Evolutionary conservation across 1,140 invertebrate species (phyloP).

Genomic region (Potamilus streckersoni): DNA sequence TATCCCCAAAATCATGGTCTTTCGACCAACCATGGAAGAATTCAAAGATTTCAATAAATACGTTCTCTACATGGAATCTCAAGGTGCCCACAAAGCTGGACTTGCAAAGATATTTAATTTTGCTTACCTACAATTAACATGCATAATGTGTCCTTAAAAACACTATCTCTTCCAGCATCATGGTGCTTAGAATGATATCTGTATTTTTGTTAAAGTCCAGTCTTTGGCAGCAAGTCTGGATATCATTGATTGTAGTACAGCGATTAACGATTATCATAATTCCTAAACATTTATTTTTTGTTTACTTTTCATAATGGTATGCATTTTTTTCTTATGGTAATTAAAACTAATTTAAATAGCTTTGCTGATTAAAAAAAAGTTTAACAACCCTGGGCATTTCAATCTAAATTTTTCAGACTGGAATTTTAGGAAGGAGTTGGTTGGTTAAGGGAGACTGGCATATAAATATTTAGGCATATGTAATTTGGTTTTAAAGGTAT

Average conservation of each 20-base stretch:
- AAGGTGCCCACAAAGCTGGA: slow-evolving; percentile 93
- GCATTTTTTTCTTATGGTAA: no score
- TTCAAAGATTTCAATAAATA: slow-evolving; percentile 94
- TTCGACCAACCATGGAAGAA: slow-evolving; percentile 94
- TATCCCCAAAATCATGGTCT: slow-evolving; percentile 85
- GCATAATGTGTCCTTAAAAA: neutral
- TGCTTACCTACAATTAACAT: neutral
- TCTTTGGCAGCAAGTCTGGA: neutral
- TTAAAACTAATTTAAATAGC: no score
- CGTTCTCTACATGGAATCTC: slow-evolving; percentile 90
- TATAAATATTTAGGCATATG: no score
- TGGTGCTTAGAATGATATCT: no score
- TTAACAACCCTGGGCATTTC: no score
- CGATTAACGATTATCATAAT: neutral
- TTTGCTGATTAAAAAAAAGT: no score
- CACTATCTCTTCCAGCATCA: neutral
- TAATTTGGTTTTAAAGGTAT: no score
- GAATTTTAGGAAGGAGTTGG: neutral
- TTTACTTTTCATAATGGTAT: no score
- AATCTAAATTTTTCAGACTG: neutral
- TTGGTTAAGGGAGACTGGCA: neutral
- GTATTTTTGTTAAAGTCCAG: neutral
- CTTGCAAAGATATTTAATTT: slow-evolving; percentile 82
- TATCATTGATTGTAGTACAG: neutral
- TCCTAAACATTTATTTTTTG: no score